Evolutionary conservation across 1,140 invertebrate species (phyloP).

Genomic region (Hyles vespertilio): DNA sequence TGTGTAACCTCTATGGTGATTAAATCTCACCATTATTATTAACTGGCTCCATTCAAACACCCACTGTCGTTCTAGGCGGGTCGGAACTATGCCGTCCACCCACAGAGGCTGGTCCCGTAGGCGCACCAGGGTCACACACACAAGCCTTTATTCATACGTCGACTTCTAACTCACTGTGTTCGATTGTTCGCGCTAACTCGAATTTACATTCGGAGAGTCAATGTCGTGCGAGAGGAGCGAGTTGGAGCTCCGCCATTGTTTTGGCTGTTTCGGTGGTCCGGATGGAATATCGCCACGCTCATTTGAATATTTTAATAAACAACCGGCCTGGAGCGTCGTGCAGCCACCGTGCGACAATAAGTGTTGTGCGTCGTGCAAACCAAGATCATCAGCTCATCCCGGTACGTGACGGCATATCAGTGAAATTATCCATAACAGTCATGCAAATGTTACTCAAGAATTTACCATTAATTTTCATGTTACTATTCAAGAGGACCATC

Average conservation of each 20-base stretch:
- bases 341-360: conserved; percentile 18
- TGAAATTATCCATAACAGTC: conserved; percentile 36
- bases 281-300: conserved; percentile 31
- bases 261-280: conserved; percentile 60
- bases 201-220: conserved; percentile 68
- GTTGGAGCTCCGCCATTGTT: conserved; percentile 66
- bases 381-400: conserved; percentile 63
- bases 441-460: conserved; percentile 54
- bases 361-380: conserved; percentile 60
- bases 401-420: conserved; percentile 42
- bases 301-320: conserved; percentile 45
- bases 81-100: conserved; percentile 73
- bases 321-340: conserved; percentile 24
- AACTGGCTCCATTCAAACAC: conserved; percentile 74
- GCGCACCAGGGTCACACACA: conserved; percentile 71
- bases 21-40: conserved; percentile 76
- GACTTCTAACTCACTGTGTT: conserved; percentile 58
- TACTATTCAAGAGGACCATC: conserved; percentile 73
- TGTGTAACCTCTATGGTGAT: conserved; percentile 73
- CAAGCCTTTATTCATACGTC: conserved; percentile 61
- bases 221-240: conserved; percentile 57
- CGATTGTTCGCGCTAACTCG: conserved; percentile 61
- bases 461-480: conserved; percentile 75
- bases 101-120: conserved; percentile 70
- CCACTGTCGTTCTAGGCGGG: conserved; percentile 70